Base-by-base conservation (phyloP, 2,888 invertebrate genomes). In the Cephonodes hylas region DNA sequence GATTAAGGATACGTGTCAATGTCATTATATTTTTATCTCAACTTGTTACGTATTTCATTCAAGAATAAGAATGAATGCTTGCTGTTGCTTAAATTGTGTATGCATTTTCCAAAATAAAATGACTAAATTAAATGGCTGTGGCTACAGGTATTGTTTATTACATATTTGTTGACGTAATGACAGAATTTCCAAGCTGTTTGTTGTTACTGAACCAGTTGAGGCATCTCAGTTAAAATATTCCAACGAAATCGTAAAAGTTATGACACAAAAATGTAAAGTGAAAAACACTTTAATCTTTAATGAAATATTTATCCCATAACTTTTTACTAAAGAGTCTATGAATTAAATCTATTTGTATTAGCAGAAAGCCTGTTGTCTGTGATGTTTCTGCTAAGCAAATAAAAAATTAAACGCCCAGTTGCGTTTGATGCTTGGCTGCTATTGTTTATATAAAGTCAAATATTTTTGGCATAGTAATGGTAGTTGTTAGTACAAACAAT, bases 391-490 rank as follows among this genome's bases (percentile, higher is more conserved):
- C 63, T 31, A 56, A 42, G 62, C 56, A 42, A 62, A 70, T 66
- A 72, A 71, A 71, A 69, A 71, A 58, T 64, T 61, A 67, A n/a
- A 70, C 65, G 64, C 64, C 42, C 69, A 27, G 60, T 62, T 71
- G 66, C 68, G 68, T 71, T 72, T 70, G 71, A 69, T 68, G 73
- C 72, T 63, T 66, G 63, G 66, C 45, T 71, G 71, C 72, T 72
- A 77, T 80, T 86, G 86, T 86, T 87, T 85, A 84, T 76, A 74
- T 70, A 73, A 72, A 67, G 68, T 77, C 69, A 75, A 79, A 80
- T 87, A 86, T 86, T 85, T 86, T 85, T 83, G 80, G 84, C 80
- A 79, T 80, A 77, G 74, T 73, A 73, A 75, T 77, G 77, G 69
- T 69, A 68, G 72, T 76, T 75, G 73, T 76, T 77, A 72, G 69